Evolutionary conservation across 2,113 vertebrate species (phyloP).

Genomic region (Jacana jacana): DNA sequence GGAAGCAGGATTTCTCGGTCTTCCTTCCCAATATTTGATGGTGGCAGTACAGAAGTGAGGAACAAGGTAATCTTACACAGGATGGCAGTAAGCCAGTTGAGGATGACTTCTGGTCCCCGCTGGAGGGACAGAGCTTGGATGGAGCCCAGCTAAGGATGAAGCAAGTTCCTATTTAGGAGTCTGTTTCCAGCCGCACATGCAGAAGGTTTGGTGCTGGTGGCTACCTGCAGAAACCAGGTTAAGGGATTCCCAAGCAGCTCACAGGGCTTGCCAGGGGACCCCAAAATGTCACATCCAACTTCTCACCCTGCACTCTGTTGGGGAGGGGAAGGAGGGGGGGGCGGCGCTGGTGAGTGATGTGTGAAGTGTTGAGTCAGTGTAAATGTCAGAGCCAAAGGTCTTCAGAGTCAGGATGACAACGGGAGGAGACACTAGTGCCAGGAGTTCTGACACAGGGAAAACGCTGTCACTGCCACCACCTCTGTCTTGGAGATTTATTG

Average conservation of each 20-base stretch:
- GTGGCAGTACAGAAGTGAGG: neutral
- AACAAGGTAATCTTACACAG: neutral
- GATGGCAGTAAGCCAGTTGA: neutral
- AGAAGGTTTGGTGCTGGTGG: neutral
- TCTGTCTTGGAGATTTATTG: conserved; percentile 54
- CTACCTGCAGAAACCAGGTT: neutral
- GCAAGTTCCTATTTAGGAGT: neutral
- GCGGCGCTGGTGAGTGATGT: neutral
- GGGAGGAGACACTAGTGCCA: conserved; percentile 30
- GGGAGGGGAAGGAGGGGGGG: neutral
- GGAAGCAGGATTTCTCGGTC: neutral
- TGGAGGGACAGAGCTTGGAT: neutral
- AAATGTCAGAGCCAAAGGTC: conserved; percentile 32
- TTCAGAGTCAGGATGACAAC: conserved; percentile 41
- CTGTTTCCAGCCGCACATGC: neutral
- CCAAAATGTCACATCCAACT: conserved; percentile 31
- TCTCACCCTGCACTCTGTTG: neutral
- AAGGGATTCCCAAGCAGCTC: neutral
- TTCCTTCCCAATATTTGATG: neutral
- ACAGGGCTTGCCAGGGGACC: neutral
- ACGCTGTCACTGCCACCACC: conserved; percentile 43
- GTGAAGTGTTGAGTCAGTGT: conserved; percentile 37
- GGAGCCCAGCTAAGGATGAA: neutral
- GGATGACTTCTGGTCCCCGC: neutral
- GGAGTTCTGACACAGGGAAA: conserved; percentile 46